Evolutionary conservation across 2,888 invertebrate species (phyloP).

Genomic region (Zaprionus bogoriensis): DNA sequence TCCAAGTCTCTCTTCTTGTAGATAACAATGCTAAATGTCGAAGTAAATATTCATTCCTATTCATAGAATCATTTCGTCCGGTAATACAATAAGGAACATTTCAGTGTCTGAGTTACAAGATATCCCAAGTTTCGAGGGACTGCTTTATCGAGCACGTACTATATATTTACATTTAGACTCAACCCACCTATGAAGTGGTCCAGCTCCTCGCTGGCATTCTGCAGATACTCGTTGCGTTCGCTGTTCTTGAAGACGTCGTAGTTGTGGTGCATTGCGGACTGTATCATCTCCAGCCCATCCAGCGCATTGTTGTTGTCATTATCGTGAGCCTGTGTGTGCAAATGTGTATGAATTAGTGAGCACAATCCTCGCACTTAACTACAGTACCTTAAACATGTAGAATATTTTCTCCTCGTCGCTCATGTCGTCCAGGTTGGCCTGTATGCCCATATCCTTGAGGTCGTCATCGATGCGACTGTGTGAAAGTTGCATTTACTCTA

Average conservation of each 20-base stretch:
- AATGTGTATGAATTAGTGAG: not conserved
- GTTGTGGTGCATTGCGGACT: constrained; percentile 85
- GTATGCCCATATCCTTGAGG: constrained; percentile 86
- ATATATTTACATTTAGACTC: too few species aligned
- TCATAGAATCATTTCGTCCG: too few species aligned
- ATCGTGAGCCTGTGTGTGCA: constrained; percentile 87
- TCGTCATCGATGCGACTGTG: constrained; percentile 92
- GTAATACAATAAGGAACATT: too few species aligned
- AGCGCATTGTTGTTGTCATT: constrained; percentile 94
- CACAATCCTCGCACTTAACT: not conserved
- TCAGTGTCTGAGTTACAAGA: too few species aligned
- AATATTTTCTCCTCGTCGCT: constrained; percentile 88
- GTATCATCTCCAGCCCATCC: constrained; percentile 94
- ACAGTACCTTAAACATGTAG: constrained; percentile 81
- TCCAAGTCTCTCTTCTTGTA: too few species aligned
- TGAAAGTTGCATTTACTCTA: constrained; percentile 5
- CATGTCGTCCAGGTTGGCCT: constrained; percentile 87
- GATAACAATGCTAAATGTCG: too few species aligned
- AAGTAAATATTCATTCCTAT: too few species aligned
- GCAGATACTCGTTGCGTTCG: constrained; percentile 74
- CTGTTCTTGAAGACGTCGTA: constrained; percentile 83
- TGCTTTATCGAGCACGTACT: too few species aligned
- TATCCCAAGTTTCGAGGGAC: too few species aligned
- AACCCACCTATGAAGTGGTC: constrained; percentile 80
- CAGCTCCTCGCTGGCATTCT: constrained; percentile 79